Conservation (phyloP, 2,797 vertebrate genomes). For the Austrolebias charrua region DNA sequence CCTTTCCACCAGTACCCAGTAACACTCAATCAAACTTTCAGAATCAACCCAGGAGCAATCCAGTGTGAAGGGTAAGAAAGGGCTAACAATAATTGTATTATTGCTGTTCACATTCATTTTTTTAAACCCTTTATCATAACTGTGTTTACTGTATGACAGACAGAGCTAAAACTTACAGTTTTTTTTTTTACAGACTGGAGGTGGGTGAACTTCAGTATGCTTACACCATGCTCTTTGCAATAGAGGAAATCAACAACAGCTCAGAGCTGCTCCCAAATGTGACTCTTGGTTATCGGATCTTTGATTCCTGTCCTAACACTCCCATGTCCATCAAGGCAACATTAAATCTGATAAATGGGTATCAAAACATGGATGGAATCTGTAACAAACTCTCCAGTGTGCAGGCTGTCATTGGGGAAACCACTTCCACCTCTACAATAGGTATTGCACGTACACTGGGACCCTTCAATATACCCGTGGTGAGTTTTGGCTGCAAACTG, state of each 20-base stretch:
- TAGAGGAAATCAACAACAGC: constrained; percentile 82
- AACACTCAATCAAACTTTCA: constrained; percentile 63
- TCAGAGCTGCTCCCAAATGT: constrained; percentile 73
- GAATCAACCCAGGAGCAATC: constrained; percentile 70
- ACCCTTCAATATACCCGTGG: constrained; percentile 81
- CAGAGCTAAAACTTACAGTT: not conserved
- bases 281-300: constrained; percentile 78
- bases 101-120: not conserved
- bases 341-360: constrained; percentile 76
- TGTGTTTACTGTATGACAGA: not conserved
- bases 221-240: constrained; percentile 81
- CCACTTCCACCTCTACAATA: constrained; percentile 82
- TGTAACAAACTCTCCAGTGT: constrained; percentile 69
- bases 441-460: constrained; percentile 79
- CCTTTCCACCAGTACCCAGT: constrained; percentile 79
- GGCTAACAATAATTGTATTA: not conserved
- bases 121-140: not conserved
- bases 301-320: constrained; percentile 79
- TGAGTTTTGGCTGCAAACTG: constrained; percentile 54
- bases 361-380: constrained; percentile 41
- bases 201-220: constrained; percentile 80
- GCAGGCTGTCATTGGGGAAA: constrained; percentile 81
- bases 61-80: constrained; percentile 77
- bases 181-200: constrained; percentile 67
- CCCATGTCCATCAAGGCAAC: constrained; percentile 79